phyloP scores from a whole-genome alignment of 2,888 invertebrate species.

The Andrena haemorrhoa region DNA sequence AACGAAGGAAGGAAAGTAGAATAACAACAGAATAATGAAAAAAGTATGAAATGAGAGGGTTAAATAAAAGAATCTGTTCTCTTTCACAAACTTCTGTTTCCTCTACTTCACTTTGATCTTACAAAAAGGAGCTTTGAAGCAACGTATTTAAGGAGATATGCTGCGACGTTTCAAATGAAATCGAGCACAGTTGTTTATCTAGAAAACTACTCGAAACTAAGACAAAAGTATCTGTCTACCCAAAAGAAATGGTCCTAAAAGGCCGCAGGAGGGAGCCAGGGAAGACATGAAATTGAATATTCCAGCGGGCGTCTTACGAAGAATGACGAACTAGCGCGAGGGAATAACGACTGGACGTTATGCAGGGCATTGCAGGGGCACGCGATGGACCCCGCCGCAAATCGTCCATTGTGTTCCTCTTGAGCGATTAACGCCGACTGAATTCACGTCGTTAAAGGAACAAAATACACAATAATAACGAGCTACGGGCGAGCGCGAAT shows the following conservation, averaged over 20 bases:
- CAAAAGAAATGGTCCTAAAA: too few relatives aligned
- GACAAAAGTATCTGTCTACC: too few relatives aligned
- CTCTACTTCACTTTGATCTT: too few relatives aligned
- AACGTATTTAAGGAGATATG: too few relatives aligned
- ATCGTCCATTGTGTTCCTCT: slow-evolving; percentile 43
- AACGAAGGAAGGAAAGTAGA: not conserved
- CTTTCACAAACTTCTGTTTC: too few relatives aligned
- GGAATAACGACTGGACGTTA: slow-evolving; percentile 29
- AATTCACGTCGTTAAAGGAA: slow-evolving; percentile 48
- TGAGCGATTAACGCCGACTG: slow-evolving; percentile 45
- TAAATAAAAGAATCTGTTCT: too few relatives aligned
- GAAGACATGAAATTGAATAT: not conserved
- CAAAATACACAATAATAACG: slow-evolving; percentile 52
- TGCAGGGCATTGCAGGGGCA: slow-evolving; percentile 2
- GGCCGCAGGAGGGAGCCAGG: too few relatives aligned
- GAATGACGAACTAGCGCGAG: slow-evolving; percentile 25
- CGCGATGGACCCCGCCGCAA: slow-evolving; percentile 22
- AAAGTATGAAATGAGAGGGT: not conserved
- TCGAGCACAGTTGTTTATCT: too few relatives aligned
- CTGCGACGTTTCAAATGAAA: too few relatives aligned
- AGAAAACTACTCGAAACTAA: too few relatives aligned
- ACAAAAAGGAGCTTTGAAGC: too few relatives aligned
- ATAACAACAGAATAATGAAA: not conserved
- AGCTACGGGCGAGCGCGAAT: slow-evolving; percentile 9
- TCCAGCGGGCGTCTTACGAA: slow-evolving; percentile 6